phyloP scores from a whole-genome alignment of 2,888 invertebrate species.

The Vannuccia rotundouncinata region DNA sequence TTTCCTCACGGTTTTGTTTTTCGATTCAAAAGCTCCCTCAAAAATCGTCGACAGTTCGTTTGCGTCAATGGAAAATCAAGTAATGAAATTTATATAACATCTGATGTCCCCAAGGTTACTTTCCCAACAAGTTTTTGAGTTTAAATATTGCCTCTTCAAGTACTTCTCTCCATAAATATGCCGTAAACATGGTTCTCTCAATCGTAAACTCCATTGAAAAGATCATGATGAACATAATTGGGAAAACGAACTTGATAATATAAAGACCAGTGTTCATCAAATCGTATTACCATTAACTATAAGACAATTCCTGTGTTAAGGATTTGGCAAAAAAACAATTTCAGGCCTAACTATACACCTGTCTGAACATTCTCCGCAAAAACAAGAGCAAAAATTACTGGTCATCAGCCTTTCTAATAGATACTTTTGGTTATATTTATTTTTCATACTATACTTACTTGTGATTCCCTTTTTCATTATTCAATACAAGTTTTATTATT shows the following conservation, averaged over 20 bases:
- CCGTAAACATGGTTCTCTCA: neutral
- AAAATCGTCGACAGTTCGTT: neutral
- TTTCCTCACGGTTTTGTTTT: neutral
- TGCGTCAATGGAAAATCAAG: neutral
- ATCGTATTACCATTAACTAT: neutral
- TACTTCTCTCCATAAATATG: neutral
- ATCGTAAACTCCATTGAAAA: neutral
- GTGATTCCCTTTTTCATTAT: too few species aligned
- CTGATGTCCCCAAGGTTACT: neutral
- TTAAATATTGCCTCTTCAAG: neutral
- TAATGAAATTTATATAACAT: neutral
- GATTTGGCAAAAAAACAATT: neutral
- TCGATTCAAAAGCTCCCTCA: neutral
- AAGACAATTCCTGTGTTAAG: neutral
- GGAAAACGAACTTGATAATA: neutral
- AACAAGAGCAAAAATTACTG: neutral
- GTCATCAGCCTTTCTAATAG: neutral
- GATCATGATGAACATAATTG: neutral
- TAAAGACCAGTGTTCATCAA: neutral
- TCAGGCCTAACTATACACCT: neutral
- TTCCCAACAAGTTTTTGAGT: neutral
- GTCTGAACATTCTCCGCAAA: neutral
- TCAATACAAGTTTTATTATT: too few species aligned
- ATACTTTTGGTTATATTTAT: too few species aligned
- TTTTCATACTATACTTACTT: too few species aligned